Percentiles rank a stretch among this genome's conserved stretches.
Evolutionary conservation across 1,140 invertebrate genomes (phyloP).

Genomic region (Anagrus nilaparvatae): DNA sequence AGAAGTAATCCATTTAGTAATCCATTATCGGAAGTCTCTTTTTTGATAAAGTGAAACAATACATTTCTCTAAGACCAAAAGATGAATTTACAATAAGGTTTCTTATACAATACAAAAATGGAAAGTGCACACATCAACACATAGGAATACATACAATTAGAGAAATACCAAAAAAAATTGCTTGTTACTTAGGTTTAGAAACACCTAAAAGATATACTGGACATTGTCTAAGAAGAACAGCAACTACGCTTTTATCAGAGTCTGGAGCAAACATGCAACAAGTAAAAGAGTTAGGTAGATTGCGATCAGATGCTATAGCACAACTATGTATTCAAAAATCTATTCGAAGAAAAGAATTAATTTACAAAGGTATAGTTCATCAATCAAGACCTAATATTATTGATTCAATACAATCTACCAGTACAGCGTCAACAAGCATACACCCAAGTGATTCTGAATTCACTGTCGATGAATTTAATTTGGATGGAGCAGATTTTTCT

Average conservation of each 20-base stretch:
- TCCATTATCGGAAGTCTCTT: slow-evolving; percentile 11
- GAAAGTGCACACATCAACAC: slow-evolving; percentile 17
- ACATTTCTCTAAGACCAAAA: slow-evolving; percentile 11
- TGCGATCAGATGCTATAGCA: no score
- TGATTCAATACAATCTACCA: no score
- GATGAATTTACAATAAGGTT: slow-evolving; percentile 13
- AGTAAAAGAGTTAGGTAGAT: slow-evolving; percentile 20
- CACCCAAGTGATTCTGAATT: no score
- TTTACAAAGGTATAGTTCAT: no score
- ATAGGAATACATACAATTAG: slow-evolving; percentile 18
- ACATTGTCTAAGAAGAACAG: slow-evolving; percentile 19
- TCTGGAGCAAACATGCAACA: slow-evolving; percentile 19
- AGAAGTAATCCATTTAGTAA: slow-evolving; percentile 3
- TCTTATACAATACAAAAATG: slow-evolving; percentile 17
- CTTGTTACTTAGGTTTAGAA: slow-evolving; percentile 17
- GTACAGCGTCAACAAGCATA: no score
- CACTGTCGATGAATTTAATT: no score
- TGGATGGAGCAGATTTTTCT: no score
- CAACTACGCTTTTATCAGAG: slow-evolving; percentile 17
- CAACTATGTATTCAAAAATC: no score
- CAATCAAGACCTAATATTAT: no score
- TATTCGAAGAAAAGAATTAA: no score
- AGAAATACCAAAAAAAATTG: slow-evolving; percentile 17
- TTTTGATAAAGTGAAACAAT: slow-evolving; percentile 14
- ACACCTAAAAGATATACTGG: slow-evolving; percentile 20